A percentile compares a stretch with the other conserved stretches of the same genome.
These are phyloP conservation scores for Yponomeuta cagnagella DNA, from an alignment of 2,888 invertebrate genomes.

Conservation along the genomic window DNA sequence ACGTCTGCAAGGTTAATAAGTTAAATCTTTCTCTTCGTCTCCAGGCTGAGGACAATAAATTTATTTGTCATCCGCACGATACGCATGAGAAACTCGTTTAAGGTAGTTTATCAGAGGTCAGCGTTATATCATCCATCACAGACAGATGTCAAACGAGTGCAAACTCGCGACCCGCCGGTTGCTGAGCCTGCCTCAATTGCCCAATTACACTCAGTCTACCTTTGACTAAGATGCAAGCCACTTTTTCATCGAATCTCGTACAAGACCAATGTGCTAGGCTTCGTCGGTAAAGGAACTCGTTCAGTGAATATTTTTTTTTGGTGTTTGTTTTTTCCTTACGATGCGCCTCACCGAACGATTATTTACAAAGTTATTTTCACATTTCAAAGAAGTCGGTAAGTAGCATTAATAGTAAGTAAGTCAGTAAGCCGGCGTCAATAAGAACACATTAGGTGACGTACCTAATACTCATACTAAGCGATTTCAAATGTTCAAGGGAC, in stretches of 20 bases:
- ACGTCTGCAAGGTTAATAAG: too few relatives aligned
- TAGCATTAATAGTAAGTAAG: too few relatives aligned
- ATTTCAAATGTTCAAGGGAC: too few relatives aligned
- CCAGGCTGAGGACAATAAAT: background rate
- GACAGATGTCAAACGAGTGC: conserved; percentile 5
- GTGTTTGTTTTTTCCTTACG: too few relatives aligned
- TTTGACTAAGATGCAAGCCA: background rate
- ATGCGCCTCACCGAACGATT: too few relatives aligned
- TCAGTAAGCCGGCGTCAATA: too few relatives aligned
- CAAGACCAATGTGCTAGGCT: background rate
- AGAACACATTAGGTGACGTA: too few relatives aligned
- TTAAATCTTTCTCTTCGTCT: too few relatives aligned
- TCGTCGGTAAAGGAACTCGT: background rate
- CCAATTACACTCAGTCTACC: conserved; percentile 2
- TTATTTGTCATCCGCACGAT: background rate
- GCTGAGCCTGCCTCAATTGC: background rate
- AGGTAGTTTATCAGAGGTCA: conserved; percentile 13
- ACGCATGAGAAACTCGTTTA: background rate
- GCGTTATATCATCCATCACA: conserved; percentile 8
- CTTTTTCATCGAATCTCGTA: background rate
- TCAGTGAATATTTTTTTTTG: too few relatives aligned
- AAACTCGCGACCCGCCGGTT: conserved; percentile 6
- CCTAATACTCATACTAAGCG: too few relatives aligned
- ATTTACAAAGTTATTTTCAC: too few relatives aligned
- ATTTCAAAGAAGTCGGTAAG: too few relatives aligned